Base-by-base conservation (phyloP, 2,797 vertebrate species). In the Liasis olivaceus region DNA sequence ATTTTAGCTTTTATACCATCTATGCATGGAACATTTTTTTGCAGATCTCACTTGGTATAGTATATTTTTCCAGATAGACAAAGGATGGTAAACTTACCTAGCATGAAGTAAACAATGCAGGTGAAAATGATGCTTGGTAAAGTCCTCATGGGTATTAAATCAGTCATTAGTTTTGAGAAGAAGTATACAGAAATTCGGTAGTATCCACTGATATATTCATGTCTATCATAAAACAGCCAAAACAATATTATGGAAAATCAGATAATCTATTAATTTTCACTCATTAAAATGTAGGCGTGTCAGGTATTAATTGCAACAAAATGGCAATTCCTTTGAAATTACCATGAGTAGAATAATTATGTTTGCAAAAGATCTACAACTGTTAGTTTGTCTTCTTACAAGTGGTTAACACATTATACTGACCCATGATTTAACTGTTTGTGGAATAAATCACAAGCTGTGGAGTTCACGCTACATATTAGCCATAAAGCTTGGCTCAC, bases 131-230 rank as follows among this genome's bases (percentile, higher is more conserved):
- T 92, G 14, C 98, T 98, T 81, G 98, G 98, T 91, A 99, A 0
- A 51, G 98, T 98, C 93, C 99, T 98, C 96, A 99, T 96, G 60
- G 98, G 97, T 36, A 99, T 85, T 94, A 99, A 96, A 94, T 99
- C 99, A 92, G 98, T 98, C 60, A 99, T 90, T 90, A 99, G 95
- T 96, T 99, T 99, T 42, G 98, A 98, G 91, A 99, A 97, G 97
- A 99, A 99, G 96, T 99, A 99, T 11, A 98, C 98, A 0, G 98
- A 99, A 7, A 98, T 97, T 96, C 99, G 97, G 97, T 99, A 99
- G 97, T 99, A 99, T 47, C 99, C 99, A 60, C 99, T 99, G 97
- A 99, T 99, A 94, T 99, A 99, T 94, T 99, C 99, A 5, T 99
- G 99, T 94, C 99, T 99, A 94, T 1, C 96, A 93, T 69, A 96